Conservation (phyloP, 30 jellyfish, hydroid and myxozoan species). For the Aurelia sp. region DNA sequence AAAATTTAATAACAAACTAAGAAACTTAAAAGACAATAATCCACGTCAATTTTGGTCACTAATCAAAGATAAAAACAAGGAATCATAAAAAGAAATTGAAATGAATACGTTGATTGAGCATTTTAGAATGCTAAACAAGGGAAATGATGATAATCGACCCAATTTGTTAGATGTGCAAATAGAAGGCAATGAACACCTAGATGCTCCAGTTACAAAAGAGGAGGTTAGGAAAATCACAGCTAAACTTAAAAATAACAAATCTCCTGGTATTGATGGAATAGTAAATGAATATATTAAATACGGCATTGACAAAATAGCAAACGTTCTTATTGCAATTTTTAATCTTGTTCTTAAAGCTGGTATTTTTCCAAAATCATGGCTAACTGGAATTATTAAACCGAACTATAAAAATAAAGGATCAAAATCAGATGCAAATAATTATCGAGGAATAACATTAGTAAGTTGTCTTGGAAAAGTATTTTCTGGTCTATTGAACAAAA, state of each 20-base stretch:
- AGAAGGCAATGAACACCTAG: background rate
- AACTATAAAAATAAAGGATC: conserved; percentile 20
- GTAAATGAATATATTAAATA: conserved; percentile 11
- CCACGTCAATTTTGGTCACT: conserved; percentile 12
- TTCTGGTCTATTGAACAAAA: conserved; percentile 13
- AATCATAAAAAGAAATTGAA: background rate
- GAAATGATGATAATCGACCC: background rate
- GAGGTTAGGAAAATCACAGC: background rate
- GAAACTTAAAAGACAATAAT: conserved; percentile 3
- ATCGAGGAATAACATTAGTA: conserved; percentile 24
- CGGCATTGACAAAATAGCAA: conserved; percentile 6
- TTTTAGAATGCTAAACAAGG: conserved; percentile 12
- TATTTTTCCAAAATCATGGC: conserved; percentile 31
- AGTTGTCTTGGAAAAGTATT: conserved; percentile 41
- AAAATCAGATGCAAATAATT: conserved; percentile 16
- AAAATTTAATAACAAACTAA: conserved; percentile 17
- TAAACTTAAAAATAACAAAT: conserved; percentile 3
- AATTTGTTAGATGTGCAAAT: background rate
- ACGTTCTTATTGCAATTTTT: background rate
- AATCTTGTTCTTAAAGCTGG: conserved; percentile 12
- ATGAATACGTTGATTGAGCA: background rate
- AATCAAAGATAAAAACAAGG: conserved; percentile 3
- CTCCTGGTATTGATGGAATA: conserved; percentile 28
- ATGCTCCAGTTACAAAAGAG: conserved; percentile 4
- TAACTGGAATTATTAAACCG: conserved; percentile 21